These are phyloP conservation scores for Drosophila mettleri DNA, from an alignment of 2,888 invertebrate genomes.

Conservation along the genomic window DNA sequence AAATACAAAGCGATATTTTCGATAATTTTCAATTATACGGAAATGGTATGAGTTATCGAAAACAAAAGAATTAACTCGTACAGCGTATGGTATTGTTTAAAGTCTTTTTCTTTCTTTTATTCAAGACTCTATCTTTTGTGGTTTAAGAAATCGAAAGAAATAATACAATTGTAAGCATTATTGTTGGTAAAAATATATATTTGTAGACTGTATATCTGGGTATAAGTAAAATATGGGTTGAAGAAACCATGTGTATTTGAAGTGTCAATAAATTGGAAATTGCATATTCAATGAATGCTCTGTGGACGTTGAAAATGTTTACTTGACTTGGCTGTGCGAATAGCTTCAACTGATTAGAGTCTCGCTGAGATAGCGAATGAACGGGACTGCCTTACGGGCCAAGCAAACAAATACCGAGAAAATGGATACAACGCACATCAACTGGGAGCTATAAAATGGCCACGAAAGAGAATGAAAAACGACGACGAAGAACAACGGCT, in stretches of 20 bases:
- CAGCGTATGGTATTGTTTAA: no score
- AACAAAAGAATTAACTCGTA: no score
- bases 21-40: no score
- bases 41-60: no score
- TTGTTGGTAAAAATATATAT: neutral
- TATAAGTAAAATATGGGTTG: no score
- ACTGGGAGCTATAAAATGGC: constrained; percentile 70
- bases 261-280: neutral
- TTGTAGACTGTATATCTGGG: no score
- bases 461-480: constrained; percentile 62
- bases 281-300: neutral
- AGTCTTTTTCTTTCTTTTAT: no score
- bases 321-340: constrained; percentile 1
- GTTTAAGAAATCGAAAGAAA: no score
- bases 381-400: constrained; percentile 38
- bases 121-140: no score
- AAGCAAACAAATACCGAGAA: constrained; percentile 38
- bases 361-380: constrained; percentile 21
- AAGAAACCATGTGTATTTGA: neutral
- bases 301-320: neutral
- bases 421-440: constrained; percentile 48
- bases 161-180: neutral
- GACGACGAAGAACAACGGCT: constrained; percentile 31
- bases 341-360: constrained; percentile 32
- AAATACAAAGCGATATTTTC: no score